A percentile compares a stretch with the other conserved stretches of the same genome.
Evolutionary conservation across 2,888 invertebrate species (phyloP).

Genomic region (Clistopyga incitator): DNA sequence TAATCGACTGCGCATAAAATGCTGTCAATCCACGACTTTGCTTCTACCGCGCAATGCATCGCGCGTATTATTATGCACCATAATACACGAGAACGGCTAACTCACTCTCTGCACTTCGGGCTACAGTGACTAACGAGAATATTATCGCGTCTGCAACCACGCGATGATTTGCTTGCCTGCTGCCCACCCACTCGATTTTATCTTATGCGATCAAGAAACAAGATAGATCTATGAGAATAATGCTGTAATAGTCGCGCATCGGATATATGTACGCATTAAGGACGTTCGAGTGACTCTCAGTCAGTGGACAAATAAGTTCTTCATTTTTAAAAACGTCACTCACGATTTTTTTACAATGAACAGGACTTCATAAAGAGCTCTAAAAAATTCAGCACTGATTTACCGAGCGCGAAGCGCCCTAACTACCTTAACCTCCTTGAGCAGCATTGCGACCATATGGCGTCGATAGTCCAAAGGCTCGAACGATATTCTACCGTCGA

Average conservation of each 20-base stretch:
- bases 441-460: no score
- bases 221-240: not conserved
- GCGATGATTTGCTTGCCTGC: conserved; percentile 6
- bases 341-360: no score
- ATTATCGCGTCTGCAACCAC: conserved; percentile 33
- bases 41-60: not conserved
- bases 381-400: no score
- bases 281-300: no score
- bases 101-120: not conserved
- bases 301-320: no score
- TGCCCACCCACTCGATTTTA: conserved; percentile 30
- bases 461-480: no score
- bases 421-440: no score
- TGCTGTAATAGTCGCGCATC: not conserved
- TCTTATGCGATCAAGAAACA: conserved; percentile 25
- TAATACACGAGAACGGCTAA: conserved; percentile 1
- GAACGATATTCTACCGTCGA: no score
- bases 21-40: conserved; percentile 19
- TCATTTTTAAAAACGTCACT: no score
- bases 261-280: not conserved
- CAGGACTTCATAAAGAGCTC: no score
- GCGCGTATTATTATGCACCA: conserved; percentile 31
- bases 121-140: conserved; percentile 51
- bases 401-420: no score
- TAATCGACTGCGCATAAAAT: conserved; percentile 27